Evolutionary conservation across 2,797 vertebrate genomes (phyloP), one percentile per base, ranked within the genome.

Genomic region (Chrosomus eos): DNA sequence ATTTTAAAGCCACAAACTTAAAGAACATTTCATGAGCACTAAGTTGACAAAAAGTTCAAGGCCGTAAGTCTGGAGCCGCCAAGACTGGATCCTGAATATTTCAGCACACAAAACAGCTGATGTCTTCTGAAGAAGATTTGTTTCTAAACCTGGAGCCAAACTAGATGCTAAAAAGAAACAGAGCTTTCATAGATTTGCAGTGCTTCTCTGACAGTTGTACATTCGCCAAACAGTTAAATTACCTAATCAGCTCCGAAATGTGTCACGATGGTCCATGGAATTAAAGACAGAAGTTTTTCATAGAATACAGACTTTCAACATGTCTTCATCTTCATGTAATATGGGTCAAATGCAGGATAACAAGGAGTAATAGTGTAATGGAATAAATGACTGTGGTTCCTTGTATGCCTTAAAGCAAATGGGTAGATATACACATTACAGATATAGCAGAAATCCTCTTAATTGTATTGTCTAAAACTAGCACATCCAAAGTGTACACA

Each of bases 371-470:
- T 66, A 31, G 58, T 43, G 71, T 66, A 80, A 74, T 55, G 70
- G 58, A 91, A 78, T 58, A 31, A 77, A 70, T 40, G 5, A 83
- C 2, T 40, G 36, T 68, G 11, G 72, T 67, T 83, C 71, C 43
- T 66, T 26, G n/a, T 58, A 13, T 28, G 26, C 53, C 74, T 4
- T n/a, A 75, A 83, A 75, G 71, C 60, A 67, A 76, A 28, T 0
- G 45, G 33, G 2, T 83, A 62, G n/a, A 83, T 38, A 48, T 64
- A 14, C 1, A 2, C 55, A 45, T 48, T 18, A 9, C 36, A 62
- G 75, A 58, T 38, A 31, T 21, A 40, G 21, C 16, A 28, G 21
- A 23, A 48, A 26, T 75, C 23, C 23, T n/a, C 21, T 21, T 6
- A 13, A 26, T 51, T 82, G 43, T 72, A n/a, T 75, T 75, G 43